Evolutionary conservation across 2,888 invertebrate species (phyloP).

Genomic region (Tridacna crocea): DNA sequence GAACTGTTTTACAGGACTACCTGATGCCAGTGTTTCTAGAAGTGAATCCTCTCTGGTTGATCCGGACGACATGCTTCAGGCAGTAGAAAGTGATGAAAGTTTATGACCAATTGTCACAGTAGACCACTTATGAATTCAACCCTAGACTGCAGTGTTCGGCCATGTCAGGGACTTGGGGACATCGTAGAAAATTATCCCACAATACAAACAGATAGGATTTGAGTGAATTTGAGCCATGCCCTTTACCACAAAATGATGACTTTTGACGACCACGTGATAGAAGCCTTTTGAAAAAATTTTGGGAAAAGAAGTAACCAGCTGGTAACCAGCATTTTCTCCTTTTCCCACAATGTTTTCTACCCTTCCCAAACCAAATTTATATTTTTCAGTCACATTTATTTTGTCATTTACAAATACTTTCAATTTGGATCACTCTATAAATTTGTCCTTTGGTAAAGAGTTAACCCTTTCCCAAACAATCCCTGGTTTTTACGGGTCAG

Average conservation of each 20-base stretch:
- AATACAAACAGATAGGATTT: neutral
- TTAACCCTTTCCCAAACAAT: too few relatives aligned
- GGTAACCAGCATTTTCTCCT: too few relatives aligned
- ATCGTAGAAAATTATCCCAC: neutral
- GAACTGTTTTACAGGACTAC: conserved; percentile 30
- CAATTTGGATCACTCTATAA: too few relatives aligned
- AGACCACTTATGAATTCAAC: conserved; percentile 6
- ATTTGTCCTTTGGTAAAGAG: too few relatives aligned
- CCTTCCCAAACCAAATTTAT: too few relatives aligned
- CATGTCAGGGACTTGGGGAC: neutral
- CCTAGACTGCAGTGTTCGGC: neutral
- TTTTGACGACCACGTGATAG: too few relatives aligned
- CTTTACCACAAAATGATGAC: neutral
- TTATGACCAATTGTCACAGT: conserved; percentile 73
- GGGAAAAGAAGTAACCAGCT: too few relatives aligned
- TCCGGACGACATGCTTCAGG: conserved; percentile 82
- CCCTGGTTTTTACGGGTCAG: too few relatives aligned
- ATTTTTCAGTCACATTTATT: too few relatives aligned
- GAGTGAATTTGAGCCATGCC: neutral
- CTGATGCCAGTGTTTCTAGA: conserved; percentile 42
- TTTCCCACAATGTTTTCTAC: too few relatives aligned
- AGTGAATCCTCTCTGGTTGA: conserved; percentile 57
- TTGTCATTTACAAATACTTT: too few relatives aligned
- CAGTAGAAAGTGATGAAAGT: conserved; percentile 84
- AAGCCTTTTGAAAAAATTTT: too few relatives aligned